These are phyloP conservation scores for Ecliptopera silaceata DNA, from an alignment of 2,888 invertebrate genomes.

Conservation along the genomic window DNA sequence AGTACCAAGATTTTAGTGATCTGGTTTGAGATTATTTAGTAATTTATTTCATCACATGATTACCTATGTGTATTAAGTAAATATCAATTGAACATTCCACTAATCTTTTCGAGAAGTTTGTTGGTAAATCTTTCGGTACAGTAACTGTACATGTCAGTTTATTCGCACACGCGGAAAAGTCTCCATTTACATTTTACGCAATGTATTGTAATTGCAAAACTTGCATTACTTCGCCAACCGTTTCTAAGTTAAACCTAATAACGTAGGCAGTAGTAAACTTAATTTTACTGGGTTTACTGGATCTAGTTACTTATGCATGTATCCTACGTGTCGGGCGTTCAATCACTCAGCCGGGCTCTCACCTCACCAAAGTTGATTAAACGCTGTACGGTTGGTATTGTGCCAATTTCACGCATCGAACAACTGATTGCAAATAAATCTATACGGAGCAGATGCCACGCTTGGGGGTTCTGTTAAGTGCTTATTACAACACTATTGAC, in stretches of 20 bases:
- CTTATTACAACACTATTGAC: slow-evolving; percentile 6
- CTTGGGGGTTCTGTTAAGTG: slow-evolving; percentile 4
- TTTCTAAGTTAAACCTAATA: slow-evolving; percentile 3
- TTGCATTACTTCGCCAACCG: background rate
- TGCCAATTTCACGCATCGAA: slow-evolving; percentile 52
- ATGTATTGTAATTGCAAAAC: no score
- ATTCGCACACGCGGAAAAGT: no score
- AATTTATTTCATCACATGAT: no score
- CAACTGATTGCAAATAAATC: slow-evolving; percentile 53
- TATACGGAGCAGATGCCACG: slow-evolving; percentile 23
- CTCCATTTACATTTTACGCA: no score
- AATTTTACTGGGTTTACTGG: slow-evolving; percentile 13
- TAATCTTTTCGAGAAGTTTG: no score
- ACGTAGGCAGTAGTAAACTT: slow-evolving; percentile 16
- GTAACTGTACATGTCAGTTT: no score
- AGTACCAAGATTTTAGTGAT: no score
- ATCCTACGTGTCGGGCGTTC: slow-evolving; percentile 35
- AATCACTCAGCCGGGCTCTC: slow-evolving; percentile 33
- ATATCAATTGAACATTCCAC: no score
- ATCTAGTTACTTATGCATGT: slow-evolving; percentile 21
- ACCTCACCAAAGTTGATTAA: slow-evolving; percentile 47
- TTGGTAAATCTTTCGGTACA: no score
- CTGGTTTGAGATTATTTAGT: no score
- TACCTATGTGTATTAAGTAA: no score
- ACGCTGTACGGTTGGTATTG: slow-evolving; percentile 31